Conservation (phyloP, 1,140 invertebrate genomes). For the Arctopsyche grandis region DNA sequence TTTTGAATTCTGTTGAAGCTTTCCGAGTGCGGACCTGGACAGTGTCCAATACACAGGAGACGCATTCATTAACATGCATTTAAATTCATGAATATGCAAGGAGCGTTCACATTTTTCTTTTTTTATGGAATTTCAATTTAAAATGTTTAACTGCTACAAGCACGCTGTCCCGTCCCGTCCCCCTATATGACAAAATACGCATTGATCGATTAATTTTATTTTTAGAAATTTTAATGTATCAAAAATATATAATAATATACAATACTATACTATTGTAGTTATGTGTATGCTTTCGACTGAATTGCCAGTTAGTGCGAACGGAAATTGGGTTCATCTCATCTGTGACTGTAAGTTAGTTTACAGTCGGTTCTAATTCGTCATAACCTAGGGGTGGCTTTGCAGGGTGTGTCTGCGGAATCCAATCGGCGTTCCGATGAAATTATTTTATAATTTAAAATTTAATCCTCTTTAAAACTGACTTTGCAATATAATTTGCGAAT, state of each 20-base stretch:
- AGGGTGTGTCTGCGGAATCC: conserved; percentile 37
- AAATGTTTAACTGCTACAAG: conserved; percentile 33
- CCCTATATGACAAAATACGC: too few species aligned
- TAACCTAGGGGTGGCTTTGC: conserved; percentile 46
- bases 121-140: conserved; percentile 49
- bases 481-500: background rate
- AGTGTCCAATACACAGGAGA: conserved; percentile 18
- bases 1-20: conserved; percentile 4
- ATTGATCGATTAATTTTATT: too few species aligned
- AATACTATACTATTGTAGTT: too few species aligned
- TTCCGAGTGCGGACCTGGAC: background rate
- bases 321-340: conserved; percentile 51
- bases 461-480: too few species aligned
- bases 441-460: too few species aligned
- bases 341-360: conserved; percentile 40
- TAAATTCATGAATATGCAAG: conserved; percentile 50
- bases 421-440: background rate
- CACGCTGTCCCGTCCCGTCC: background rate
- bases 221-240: too few species aligned
- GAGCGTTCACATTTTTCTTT: conserved; percentile 43
- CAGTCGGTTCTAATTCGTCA: conserved; percentile 50
- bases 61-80: conserved; percentile 49
- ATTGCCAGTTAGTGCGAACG: conserved; percentile 43
- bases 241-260: too few species aligned
- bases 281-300: too few species aligned